A percentile compares a stretch with the other conserved stretches of the same genome.
Evolutionary conservation across 2,888 invertebrate species (phyloP).

Genomic region (Eilema griseolum): DNA sequence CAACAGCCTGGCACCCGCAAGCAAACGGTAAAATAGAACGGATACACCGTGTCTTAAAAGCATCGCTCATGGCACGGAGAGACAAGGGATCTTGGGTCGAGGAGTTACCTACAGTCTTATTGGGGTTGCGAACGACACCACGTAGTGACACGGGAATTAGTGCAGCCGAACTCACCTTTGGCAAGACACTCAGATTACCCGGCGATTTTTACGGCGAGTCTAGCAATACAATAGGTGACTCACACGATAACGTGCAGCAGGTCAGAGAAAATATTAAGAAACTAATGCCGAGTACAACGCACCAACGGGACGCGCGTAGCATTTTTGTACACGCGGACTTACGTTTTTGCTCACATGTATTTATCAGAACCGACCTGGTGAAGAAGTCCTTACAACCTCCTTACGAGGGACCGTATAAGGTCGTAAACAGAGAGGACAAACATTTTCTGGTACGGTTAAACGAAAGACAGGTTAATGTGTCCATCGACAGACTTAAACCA

Average conservation of each 20-base stretch:
- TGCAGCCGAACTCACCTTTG: constrained; percentile 5
- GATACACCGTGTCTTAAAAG: no score
- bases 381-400: not conserved
- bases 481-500: not conserved
- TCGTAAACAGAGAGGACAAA: not conserved
- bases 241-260: no score
- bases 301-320: not conserved
- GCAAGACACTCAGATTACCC: constrained; percentile 16
- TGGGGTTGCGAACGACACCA: no score
- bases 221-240: no score
- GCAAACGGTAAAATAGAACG: no score
- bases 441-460: not conserved
- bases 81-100: no score
- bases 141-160: no score
- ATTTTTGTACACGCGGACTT: not conserved
- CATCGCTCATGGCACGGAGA: no score
- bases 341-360: not conserved
- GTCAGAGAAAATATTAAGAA: not conserved
- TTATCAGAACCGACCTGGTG: not conserved
- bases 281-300: not conserved
- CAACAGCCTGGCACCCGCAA: no score
- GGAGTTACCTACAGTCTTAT: no score
- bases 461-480: not conserved
- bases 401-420: not conserved
- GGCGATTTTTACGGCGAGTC: constrained; percentile 4